Evolutionary conservation across 1,140 invertebrate species (phyloP), one percentile per base, ranked within the genome.

Genomic region (Zaprionus africanus): DNA sequence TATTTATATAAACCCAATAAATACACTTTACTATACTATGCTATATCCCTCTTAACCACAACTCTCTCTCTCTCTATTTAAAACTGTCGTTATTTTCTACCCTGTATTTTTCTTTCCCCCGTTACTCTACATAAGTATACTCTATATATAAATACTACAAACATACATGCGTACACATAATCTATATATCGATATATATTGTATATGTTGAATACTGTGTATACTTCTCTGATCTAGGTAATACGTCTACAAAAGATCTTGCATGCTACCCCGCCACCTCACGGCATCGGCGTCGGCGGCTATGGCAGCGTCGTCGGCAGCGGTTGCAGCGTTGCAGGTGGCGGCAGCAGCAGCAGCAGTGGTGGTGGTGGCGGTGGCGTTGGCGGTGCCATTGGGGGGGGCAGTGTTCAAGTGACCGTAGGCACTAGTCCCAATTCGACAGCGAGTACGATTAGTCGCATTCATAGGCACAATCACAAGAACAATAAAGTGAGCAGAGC

Each of bases 201-300:
- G 13, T 56, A 71, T 58, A 79, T 76, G 76, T 80, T 59, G 62
- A 58, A 75, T 75, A 81, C 76, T 81, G 70, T 81, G 70, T 83
- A 83, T 84, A 84, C 78, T 78, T 82, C 66, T 80, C 56, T 68
- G 71, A 84, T 90, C 73, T 92, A 92, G 91, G 91, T 92, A 81
- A 91, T 92, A 81, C 91, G 91, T 75, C 91, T 92, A 71, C 91
- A 92, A 78, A 92, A 91, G 85, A 92, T 92, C 70, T 92, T 92
- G 80, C 91, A 92, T 79, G 91, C 91, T 75, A 85, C 91, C 74
- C 90, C 91, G 81, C 91, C 91, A 82, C 79, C 88, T 81, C 85
- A 87, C 77, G 73, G 79, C 82, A 82, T 87, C 41, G 63, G 68
- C 71, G 82, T 82, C 79, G 82, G 82, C 72, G 66, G 68, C 71